Percentiles rank a stretch among this genome's conserved stretches.
Evolutionary conservation across 53 echinoderm and acorn worm genomes (phyloP).

Genomic region (Paelopatides confundens): DNA sequence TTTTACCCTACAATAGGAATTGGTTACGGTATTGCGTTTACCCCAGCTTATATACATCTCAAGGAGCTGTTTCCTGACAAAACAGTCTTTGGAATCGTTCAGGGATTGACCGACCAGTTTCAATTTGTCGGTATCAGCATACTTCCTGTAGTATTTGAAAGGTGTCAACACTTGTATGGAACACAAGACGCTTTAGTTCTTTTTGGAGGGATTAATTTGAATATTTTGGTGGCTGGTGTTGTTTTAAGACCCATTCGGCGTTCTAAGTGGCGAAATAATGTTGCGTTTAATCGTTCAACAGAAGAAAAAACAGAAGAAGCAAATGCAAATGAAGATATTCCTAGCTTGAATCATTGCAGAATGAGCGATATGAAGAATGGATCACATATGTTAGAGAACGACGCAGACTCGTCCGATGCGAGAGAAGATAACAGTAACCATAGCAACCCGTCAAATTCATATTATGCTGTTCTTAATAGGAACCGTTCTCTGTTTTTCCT

Average conservation of each 20-base stretch:
- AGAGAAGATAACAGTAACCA: neutral
- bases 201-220: slow-evolving; percentile 3
- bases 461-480: neutral
- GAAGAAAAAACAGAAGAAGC: no score
- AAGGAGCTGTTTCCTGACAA: neutral
- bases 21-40: neutral
- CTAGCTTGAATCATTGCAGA: no score
- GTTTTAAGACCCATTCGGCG: neutral
- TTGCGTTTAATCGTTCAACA: neutral
- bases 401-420: no score
- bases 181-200: neutral
- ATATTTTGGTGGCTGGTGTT: neutral
- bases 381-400: no score
- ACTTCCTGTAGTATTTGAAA: neutral
- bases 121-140: neutral
- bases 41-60: neutral
- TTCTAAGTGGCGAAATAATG: neutral
- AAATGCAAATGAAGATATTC: no score
- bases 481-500: slow-evolving; percentile 14
- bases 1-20: neutral
- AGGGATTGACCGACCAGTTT: neutral
- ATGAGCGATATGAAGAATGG: no score
- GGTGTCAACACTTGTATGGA: neutral
- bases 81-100: slow-evolving; percentile 7
- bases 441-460: neutral